phyloP scores from a whole-genome alignment of 2,888 invertebrate species.

The Pseudococcus jackbeardsleyi region DNA sequence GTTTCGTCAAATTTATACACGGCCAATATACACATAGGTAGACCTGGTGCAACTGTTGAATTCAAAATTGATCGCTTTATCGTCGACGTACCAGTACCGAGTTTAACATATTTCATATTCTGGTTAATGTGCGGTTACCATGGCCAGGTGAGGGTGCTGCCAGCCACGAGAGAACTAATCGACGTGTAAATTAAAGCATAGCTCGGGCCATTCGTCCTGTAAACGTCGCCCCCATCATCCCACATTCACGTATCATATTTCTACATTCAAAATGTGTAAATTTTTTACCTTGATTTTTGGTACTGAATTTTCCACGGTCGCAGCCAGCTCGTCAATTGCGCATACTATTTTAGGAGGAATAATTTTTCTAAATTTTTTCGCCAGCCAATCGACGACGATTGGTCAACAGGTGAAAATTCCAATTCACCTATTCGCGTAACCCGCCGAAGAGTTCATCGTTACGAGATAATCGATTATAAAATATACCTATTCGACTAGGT shows the following conservation, averaged over 20 bases:
- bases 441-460: not conserved
- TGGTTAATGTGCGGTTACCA: not conserved
- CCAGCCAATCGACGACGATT: not conserved
- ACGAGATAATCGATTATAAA: not conserved
- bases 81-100: not conserved
- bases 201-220: not conserved
- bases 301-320: conserved; percentile 48
- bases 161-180: not conserved
- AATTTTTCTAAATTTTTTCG: not conserved
- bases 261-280: no score
- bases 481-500: not conserved
- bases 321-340: conserved; percentile 60
- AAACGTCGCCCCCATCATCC: not conserved
- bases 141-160: not conserved
- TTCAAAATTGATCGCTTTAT: conserved; percentile 44
- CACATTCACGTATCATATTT: no score
- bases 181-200: not conserved
- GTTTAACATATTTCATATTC: not conserved
- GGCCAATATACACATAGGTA: not conserved
- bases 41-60: conserved; percentile 18
- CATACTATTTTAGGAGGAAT: conserved; percentile 20
- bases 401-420: conserved; percentile 12
- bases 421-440: conserved; percentile 12
- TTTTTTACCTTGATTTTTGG: conserved; percentile 47
- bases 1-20: not conserved